Evolutionary conservation across 2,113 vertebrate species (phyloP).

Genomic region (Hystrix brachyura): DNA sequence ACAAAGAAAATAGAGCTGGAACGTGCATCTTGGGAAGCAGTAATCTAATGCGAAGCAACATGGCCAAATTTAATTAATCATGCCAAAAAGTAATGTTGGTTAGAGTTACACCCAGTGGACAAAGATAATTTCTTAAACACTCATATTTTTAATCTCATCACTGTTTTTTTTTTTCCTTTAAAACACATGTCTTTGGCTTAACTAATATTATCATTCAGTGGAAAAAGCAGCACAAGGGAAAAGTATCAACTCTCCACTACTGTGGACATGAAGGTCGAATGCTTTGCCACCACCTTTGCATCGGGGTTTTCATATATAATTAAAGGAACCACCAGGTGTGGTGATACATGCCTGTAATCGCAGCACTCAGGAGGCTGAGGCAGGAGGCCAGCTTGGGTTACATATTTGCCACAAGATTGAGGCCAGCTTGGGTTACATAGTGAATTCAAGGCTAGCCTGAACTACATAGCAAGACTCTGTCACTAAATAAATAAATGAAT

Average conservation of each 20-base stretch:
- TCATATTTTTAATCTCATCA: background rate
- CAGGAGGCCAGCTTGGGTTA: too few species aligned
- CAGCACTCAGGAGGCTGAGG: too few species aligned
- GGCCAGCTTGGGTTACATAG: too few species aligned
- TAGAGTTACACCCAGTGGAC: background rate
- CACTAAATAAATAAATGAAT: too few species aligned
- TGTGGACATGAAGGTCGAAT: background rate
- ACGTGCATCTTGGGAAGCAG: background rate
- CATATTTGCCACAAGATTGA: too few species aligned
- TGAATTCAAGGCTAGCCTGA: too few species aligned
- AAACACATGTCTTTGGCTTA: constrained; percentile 26
- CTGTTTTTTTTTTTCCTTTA: constrained; percentile 66
- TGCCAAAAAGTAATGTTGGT: background rate
- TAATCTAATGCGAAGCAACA: background rate
- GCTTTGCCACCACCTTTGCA: constrained; percentile 56
- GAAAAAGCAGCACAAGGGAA: constrained; percentile 49
- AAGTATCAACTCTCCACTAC: background rate
- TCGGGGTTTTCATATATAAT: constrained; percentile 69
- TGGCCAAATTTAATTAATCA: constrained; percentile 15
- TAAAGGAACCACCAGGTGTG: constrained; percentile 51
- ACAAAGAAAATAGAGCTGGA: background rate
- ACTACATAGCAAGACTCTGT: too few species aligned
- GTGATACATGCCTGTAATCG: too few species aligned
- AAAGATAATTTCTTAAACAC: constrained; percentile 25
- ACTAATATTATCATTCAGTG: constrained; percentile 58